Conservation (phyloP, 2,888 invertebrate species). For the Perithous albicinctus region DNA sequence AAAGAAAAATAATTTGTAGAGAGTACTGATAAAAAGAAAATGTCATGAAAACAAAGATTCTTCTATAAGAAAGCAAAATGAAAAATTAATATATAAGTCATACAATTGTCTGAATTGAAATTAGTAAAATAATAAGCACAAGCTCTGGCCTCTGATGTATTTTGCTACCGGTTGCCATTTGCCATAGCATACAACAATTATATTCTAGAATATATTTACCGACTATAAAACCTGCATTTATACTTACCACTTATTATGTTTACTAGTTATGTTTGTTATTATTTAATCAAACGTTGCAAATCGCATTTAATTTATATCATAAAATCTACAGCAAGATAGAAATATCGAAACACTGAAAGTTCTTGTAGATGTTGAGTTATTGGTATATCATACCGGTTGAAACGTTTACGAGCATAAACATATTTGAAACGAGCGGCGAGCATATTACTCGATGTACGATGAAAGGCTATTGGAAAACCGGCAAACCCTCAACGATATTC, state of each 20-base stretch:
- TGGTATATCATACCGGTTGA: conserved; percentile 21
- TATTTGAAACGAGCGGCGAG: neutral
- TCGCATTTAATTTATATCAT: neutral
- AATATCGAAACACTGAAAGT: conserved; percentile 7
- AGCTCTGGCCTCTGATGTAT: neutral
- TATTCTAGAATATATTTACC: too few species aligned
- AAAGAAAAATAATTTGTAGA: too few species aligned
- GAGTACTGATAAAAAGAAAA: too few species aligned
- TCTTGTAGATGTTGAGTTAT: neutral
- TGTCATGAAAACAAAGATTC: too few species aligned
- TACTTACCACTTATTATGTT: neutral
- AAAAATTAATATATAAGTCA: too few species aligned
- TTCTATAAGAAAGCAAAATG: too few species aligned
- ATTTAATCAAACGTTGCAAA: neutral
- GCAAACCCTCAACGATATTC: conserved; percentile 23
- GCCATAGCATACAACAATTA: neutral
- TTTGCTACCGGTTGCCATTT: neutral
- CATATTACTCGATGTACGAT: conserved; percentile 16
- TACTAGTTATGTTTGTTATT: neutral
- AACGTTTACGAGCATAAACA: conserved; percentile 10
- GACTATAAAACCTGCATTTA: neutral
- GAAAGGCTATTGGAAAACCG: conserved; percentile 1
- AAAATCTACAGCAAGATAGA: neutral
- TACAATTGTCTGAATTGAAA: too few species aligned
- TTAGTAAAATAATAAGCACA: neutral